Conservation (phyloP, 2,113 vertebrate genomes). For the Irena cyanogastra region DNA sequence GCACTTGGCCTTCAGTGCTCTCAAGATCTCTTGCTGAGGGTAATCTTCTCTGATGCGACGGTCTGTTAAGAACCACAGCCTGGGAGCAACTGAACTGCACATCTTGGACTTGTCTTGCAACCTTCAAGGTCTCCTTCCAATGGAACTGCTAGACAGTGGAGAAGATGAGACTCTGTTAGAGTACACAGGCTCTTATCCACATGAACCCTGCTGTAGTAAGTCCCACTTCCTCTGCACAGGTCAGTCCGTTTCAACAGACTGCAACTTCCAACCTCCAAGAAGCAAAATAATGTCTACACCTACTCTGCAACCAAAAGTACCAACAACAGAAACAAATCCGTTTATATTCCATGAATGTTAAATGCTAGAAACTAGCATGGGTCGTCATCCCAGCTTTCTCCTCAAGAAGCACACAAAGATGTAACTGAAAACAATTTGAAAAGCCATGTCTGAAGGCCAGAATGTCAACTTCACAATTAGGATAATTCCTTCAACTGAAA, state of each 20-base stretch:
- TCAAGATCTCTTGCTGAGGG: constrained; percentile 78
- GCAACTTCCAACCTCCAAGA: neutral
- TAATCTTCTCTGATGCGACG: constrained; percentile 82
- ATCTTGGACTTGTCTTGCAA: constrained; percentile 69
- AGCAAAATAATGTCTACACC: neutral
- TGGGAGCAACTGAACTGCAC: constrained; percentile 78
- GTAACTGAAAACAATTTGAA: neutral
- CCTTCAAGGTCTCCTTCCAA: constrained; percentile 41
- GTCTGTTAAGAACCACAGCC: constrained; percentile 82
- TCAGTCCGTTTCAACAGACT: neutral
- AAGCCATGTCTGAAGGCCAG: neutral
- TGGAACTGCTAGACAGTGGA: constrained; percentile 27
- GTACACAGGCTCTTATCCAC: neutral
- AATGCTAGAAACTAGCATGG: neutral
- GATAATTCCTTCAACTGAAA: neutral
- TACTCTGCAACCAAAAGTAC: neutral
- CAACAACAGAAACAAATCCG: neutral
- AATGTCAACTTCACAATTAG: neutral
- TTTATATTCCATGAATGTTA: neutral
- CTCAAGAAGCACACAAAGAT: neutral
- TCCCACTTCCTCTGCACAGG: neutral
- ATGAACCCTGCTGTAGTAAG: neutral
- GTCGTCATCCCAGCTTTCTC: neutral
- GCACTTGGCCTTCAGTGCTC: constrained; percentile 78
- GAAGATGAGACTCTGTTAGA: constrained; percentile 42